phyloP scores from a whole-genome alignment of 2,888 invertebrate species.

The Brachypterus glaber region DNA sequence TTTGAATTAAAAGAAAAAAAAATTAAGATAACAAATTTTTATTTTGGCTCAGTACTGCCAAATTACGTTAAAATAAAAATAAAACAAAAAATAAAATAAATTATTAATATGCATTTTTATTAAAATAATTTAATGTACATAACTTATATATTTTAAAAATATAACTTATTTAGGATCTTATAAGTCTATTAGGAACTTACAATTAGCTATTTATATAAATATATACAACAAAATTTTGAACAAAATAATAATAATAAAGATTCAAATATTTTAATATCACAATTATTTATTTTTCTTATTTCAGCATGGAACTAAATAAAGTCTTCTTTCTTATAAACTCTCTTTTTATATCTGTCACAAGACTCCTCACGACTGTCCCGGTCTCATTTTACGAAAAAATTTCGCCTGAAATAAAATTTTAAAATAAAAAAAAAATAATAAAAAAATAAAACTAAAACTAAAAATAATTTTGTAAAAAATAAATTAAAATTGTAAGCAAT shows the following conservation, averaged over 20 bases:
- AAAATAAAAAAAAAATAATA: constrained; percentile 19
- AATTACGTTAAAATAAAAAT: too few species aligned
- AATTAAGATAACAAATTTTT: too few species aligned
- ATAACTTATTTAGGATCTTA: constrained; percentile 24
- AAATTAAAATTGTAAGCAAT: too few species aligned
- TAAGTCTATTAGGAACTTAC: constrained; percentile 29
- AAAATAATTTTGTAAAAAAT: too few species aligned
- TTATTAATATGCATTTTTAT: constrained; percentile 23
- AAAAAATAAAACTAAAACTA: constrained; percentile 16
- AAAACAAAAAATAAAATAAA: constrained; percentile 11
- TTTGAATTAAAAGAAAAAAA: too few species aligned
- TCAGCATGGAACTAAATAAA: constrained; percentile 20
- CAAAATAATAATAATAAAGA: constrained; percentile 12
- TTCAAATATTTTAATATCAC: constrained; percentile 20
- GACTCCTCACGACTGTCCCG: constrained; percentile 16
- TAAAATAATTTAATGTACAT: constrained; percentile 28
- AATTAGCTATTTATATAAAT: constrained; percentile 23
- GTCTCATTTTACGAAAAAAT: constrained; percentile 24
- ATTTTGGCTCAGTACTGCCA: too few species aligned
- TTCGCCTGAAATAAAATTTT: constrained; percentile 29
- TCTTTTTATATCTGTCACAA: constrained; percentile 12
- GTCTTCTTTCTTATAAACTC: constrained; percentile 19
- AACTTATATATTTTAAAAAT: constrained; percentile 19
- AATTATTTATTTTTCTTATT: constrained; percentile 20
- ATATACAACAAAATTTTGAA: constrained; percentile 21